phyloP scores from a whole-genome alignment of 2,888 invertebrate genomes.

The Notodonta ziczac region DNA sequence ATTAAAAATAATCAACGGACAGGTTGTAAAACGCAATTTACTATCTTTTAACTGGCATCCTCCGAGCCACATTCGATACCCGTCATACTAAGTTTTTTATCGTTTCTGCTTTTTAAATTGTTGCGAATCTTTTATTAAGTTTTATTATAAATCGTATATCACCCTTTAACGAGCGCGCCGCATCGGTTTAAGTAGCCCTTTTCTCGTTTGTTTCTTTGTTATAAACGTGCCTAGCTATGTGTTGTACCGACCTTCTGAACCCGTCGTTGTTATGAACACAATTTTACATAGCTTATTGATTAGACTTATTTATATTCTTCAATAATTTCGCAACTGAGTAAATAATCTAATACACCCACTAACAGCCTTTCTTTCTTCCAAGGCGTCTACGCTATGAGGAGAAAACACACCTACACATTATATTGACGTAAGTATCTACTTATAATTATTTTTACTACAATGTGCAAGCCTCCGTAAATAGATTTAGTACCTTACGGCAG shows the following conservation, averaged over 20 bases:
- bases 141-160: constrained; percentile 82
- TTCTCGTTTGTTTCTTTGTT: constrained; percentile 73
- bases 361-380: too few relatives aligned
- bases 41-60: constrained; percentile 69
- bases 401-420: too few relatives aligned
- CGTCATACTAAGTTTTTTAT: constrained; percentile 72
- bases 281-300: background rate
- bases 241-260: background rate
- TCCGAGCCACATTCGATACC: constrained; percentile 68
- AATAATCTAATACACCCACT: too few relatives aligned
- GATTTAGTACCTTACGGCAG: too few relatives aligned
- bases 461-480: too few relatives aligned
- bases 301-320: too few relatives aligned
- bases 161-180: constrained; percentile 74
- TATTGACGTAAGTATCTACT: too few relatives aligned
- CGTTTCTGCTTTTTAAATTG: constrained; percentile 78
- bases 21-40: constrained; percentile 75
- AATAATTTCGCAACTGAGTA: too few relatives aligned
- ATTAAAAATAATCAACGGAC: constrained; percentile 66
- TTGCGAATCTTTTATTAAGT: constrained; percentile 81
- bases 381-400: too few relatives aligned
- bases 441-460: too few relatives aligned
- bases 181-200: constrained; percentile 75
- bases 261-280: background rate
- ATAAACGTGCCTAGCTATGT: constrained; percentile 10